Evolutionary conservation across 2,888 invertebrate species (phyloP).

Genomic region (Venusia cambrica): DNA sequence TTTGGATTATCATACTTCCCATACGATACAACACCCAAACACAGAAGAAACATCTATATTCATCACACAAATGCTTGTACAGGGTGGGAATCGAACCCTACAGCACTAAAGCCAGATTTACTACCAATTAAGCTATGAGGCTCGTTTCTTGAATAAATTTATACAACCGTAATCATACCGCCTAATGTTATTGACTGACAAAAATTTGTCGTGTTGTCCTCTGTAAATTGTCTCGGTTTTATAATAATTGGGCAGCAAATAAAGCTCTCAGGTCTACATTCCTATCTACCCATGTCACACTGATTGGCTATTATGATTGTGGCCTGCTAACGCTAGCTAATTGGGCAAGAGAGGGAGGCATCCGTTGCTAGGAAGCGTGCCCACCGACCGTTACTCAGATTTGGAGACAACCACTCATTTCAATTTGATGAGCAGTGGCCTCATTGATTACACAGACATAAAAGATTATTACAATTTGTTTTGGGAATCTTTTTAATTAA

Average conservation of each 20-base stretch:
- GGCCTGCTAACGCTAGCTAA: slow-evolving; percentile 32
- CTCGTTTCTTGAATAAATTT: too few species aligned
- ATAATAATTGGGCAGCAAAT: slow-evolving; percentile 11
- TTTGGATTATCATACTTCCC: too few species aligned
- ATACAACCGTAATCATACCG: too few species aligned
- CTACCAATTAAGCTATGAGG: too few species aligned
- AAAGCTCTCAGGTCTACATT: slow-evolving; percentile 12
- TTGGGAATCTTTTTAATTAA: too few species aligned
- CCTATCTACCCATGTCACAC: slow-evolving; percentile 25
- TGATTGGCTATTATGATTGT: slow-evolving; percentile 30
- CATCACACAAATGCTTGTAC: too few species aligned
- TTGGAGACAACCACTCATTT: slow-evolving; percentile 47
- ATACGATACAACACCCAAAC: too few species aligned
- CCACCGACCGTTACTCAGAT: slow-evolving; percentile 44
- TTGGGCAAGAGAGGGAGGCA: slow-evolving; percentile 27
- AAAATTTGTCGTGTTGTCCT: slow-evolving; percentile 1
- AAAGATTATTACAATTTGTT: slow-evolving; percentile 30
- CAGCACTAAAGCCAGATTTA: too few species aligned
- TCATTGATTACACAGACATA: slow-evolving; percentile 36
- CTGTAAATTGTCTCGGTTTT: background rate
- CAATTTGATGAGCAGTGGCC: slow-evolving; percentile 47
- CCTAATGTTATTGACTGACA: background rate
- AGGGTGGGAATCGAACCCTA: too few species aligned
- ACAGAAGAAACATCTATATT: too few species aligned
- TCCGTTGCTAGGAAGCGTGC: slow-evolving; percentile 47